A percentile compares a stretch with the other conserved stretches of the same genome.
These are phyloP conservation scores for Cervus canadensis DNA, from an alignment of 2,113 vertebrate genomes.

Conservation along the genomic window DNA sequence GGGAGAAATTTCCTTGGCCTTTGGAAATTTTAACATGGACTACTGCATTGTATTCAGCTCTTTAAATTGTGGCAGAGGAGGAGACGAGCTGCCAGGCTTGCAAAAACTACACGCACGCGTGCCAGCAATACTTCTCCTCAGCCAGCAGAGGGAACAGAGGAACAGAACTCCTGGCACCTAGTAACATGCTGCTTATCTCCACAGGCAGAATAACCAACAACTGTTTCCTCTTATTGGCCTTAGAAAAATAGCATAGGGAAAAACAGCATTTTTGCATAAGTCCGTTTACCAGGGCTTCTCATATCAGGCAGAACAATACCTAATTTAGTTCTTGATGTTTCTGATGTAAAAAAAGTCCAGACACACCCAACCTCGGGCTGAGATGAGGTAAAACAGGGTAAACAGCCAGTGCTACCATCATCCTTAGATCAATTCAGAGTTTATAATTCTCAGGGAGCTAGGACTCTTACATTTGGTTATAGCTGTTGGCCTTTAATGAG, in stretches of 20 bases:
- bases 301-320: background rate
- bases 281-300: background rate
- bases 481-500: background rate
- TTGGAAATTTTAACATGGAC: background rate
- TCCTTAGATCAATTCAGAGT: background rate
- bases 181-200: background rate
- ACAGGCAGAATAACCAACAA: background rate
- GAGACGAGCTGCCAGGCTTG: background rate
- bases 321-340: background rate
- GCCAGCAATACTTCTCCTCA: background rate
- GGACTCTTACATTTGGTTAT: background rate
- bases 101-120: rapidly evolving
- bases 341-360: background rate
- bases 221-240: background rate
- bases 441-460: background rate
- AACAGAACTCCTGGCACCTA: background rate
- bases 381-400: background rate
- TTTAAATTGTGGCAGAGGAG: background rate
- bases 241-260: background rate
- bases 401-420: rapidly evolving
- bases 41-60: background rate
- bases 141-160: slow-evolving; percentile 44
- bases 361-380: background rate
- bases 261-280: background rate
- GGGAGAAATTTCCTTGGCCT: background rate